Evolutionary conservation across 2,797 vertebrate species (phyloP).

Genomic region (Varecia variegata): DNA sequence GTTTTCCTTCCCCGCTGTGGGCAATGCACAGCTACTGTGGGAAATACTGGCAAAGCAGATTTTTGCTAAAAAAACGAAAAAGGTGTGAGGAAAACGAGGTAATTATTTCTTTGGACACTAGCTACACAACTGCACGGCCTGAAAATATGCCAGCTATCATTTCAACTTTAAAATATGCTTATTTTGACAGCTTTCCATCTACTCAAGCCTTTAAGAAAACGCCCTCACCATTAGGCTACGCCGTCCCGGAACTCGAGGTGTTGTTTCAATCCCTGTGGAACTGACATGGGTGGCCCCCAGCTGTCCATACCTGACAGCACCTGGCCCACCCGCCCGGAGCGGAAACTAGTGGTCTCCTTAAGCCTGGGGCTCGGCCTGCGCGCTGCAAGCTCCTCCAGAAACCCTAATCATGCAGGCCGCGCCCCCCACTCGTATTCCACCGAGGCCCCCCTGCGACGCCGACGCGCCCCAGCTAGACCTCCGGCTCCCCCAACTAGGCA

Average conservation of each 20-base stretch:
- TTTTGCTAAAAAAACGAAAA: not conserved
- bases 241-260: not conserved
- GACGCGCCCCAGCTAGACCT: not conserved
- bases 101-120: slow-evolving; percentile 13
- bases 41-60: slow-evolving; percentile 39
- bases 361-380: not conserved
- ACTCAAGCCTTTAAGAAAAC: slow-evolving; percentile 31
- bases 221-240: not conserved
- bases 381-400: not conserved
- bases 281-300: not conserved
- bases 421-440: not conserved
- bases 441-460: slow-evolving; percentile 1
- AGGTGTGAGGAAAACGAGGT: not conserved
- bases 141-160: slow-evolving; percentile 29
- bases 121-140: not conserved
- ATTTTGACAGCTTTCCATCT: slow-evolving; percentile 64
- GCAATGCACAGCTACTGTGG: slow-evolving; percentile 27
- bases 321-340: not conserved
- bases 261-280: not conserved
- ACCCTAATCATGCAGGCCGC: slow-evolving; percentile 50
- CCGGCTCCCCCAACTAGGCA: not conserved
- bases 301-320: slow-evolving; percentile 30
- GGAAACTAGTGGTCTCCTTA: not conserved
- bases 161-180: slow-evolving; percentile 52
- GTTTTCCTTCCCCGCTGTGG: slow-evolving; percentile 29